Evolutionary conservation across 2,888 invertebrate species (phyloP).

Genomic region (Nymphalis c-album): DNA sequence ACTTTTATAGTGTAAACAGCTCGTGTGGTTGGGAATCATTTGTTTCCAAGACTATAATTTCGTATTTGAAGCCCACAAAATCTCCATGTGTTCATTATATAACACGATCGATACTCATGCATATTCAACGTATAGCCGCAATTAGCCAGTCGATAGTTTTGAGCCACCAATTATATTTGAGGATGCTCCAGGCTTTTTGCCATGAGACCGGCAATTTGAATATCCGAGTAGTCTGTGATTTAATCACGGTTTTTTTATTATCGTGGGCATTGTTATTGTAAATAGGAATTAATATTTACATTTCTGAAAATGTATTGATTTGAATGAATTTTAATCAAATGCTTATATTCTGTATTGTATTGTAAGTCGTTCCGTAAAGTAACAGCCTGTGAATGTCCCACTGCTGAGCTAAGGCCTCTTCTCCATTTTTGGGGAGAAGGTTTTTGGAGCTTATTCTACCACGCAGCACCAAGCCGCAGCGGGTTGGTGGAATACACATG

Average conservation of each 20-base stretch:
- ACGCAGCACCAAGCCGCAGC: too few species aligned
- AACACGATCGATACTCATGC: conserved; percentile 60
- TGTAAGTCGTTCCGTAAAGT: too few species aligned
- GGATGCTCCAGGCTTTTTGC: conserved; percentile 62
- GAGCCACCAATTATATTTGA: conserved; percentile 69
- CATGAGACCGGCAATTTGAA: conserved; percentile 52
- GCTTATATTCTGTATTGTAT: too few species aligned
- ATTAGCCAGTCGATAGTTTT: conserved; percentile 63
- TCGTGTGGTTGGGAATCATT: background rate
- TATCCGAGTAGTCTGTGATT: conserved; percentile 44
- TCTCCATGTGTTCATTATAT: conserved; percentile 40
- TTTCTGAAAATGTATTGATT: background rate
- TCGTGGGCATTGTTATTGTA: conserved; percentile 4
- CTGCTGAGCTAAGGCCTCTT: too few species aligned
- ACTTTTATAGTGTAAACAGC: background rate
- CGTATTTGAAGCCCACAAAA: conserved; percentile 17
- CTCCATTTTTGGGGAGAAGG: too few species aligned
- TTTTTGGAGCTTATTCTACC: too few species aligned
- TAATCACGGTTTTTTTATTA: conserved; percentile 16
- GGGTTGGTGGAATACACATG: too few species aligned
- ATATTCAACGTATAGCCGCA: conserved; percentile 68
- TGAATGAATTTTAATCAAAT: background rate
- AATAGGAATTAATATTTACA: conserved; percentile 2
- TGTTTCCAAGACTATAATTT: background rate
- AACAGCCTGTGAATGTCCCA: too few species aligned